Evolutionary conservation across 1,140 invertebrate genomes (phyloP), one percentile per base, ranked within the genome.

Genomic region (Yoshiicerus persimilis): DNA sequence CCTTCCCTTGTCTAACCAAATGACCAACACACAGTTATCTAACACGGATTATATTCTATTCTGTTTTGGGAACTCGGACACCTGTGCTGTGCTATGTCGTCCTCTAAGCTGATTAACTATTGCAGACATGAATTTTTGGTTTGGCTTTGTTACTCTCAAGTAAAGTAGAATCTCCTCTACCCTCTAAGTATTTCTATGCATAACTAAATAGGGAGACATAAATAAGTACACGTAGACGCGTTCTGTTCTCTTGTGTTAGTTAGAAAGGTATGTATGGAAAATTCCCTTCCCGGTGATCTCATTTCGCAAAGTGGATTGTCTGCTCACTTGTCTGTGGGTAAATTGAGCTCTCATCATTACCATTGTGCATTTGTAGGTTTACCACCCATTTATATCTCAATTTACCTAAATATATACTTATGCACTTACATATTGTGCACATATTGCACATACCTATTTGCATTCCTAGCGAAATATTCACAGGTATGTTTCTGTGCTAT

Each of bases 21-120:
- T 62, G 85, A 86, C 85, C 86, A 75, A 86, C 38, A 70, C 66
- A 86, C 86, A 86, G 86, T 86, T 86, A 86, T 38, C 66, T 83
- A 34, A 80, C 30, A 83, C 41, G 62, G 75, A 83, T 83, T 80
- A 64, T 83, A 83, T 77, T 87, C 38, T 80, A 70, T 87, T 87
- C 77, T 83, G 84, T 56, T 87, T 75, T 87, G 86, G 86, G 77
- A 87, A 87, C 86, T 87, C 86, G 86, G 86, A 87, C 86, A 87
- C 86, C 86, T 39, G 62, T 62, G 56, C 62, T 27, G 30, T 86
- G 27, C 32, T 32, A 13, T 75, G 27, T 62, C 41, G 85, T 86
- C 75, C 75, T 80, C 23, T 80, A 36, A 80, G 75, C 75, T 80
- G 75, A 80, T 80, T 80, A 80, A 80, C 27, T 80, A 70, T 70